These are phyloP conservation scores for Hemiprocne comata DNA, from an alignment of 2,113 vertebrate genomes.

Conservation along the genomic window DNA sequence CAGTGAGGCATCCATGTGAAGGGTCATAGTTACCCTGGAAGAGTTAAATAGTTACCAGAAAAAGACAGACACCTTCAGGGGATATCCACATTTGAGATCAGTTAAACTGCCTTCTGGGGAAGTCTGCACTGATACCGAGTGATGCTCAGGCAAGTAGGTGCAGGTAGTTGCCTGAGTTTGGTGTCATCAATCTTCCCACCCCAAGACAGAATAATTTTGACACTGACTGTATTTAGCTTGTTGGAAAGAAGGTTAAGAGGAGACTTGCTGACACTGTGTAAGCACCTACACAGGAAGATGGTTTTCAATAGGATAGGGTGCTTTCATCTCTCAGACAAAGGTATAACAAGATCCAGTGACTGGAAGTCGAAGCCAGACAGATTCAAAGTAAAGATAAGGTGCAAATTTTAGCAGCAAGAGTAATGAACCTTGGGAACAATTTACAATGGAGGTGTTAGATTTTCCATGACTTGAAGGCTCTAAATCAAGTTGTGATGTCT, in stretches of 20 bases:
- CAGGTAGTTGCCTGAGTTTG: background rate
- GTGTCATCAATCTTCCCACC: background rate
- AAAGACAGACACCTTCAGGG: background rate
- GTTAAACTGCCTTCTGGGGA: background rate
- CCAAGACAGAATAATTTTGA: conserved; percentile 15
- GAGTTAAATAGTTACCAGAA: background rate
- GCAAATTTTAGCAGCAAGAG: conserved; percentile 27
- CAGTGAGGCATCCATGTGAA: background rate
- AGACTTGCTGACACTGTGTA: background rate
- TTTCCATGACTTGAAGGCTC: conserved; percentile 22
- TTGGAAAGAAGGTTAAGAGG: background rate
- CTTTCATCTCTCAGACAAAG: conserved; percentile 27
- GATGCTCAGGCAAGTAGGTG: background rate
- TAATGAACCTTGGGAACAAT: conserved; percentile 30
- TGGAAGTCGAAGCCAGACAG: conserved; percentile 31
- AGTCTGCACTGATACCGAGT: background rate
- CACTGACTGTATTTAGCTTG: background rate
- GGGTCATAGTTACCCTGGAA: background rate
- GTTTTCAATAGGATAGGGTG: background rate
- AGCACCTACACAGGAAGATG: background rate
- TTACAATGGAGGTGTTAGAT: conserved; percentile 24
- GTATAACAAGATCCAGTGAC: conserved; percentile 4
- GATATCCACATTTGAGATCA: background rate
- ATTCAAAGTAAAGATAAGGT: conserved; percentile 52
- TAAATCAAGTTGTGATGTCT: conserved; percentile 4